These are phyloP conservation scores for Heliconius himera DNA, from an alignment of 1,140 invertebrate species.

Conservation along the genomic window DNA sequence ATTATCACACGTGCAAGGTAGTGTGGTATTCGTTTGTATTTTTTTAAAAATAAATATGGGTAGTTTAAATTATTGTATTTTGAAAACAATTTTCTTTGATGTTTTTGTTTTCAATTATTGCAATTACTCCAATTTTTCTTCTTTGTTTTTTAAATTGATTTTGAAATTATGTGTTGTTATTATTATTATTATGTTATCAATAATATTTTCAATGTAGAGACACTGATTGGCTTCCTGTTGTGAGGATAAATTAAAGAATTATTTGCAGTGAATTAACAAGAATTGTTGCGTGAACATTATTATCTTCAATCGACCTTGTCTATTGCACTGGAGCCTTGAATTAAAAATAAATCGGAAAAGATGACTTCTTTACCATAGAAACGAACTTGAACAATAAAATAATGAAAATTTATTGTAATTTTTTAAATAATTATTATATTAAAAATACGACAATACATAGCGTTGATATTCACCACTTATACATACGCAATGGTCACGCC, in stretches of 20 bases:
- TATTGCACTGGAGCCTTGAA: conserved; percentile 52
- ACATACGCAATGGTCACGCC: too few relatives aligned
- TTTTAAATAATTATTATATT: not conserved
- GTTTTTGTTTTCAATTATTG: not conserved
- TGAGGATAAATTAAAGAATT: conserved; percentile 21
- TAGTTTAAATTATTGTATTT: not conserved
- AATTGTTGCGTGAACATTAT: conserved; percentile 48
- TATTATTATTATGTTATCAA: not conserved
- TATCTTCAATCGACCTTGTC: conserved; percentile 46
- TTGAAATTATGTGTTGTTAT: not conserved
- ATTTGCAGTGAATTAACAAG: conserved; percentile 28
- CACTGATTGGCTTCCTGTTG: not conserved
- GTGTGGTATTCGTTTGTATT: not conserved
- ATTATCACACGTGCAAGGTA: conserved; percentile 10
- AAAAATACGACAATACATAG: not conserved
- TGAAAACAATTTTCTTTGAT: not conserved
- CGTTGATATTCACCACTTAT: too few relatives aligned
- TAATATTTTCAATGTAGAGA: not conserved
- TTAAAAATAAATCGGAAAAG: conserved; percentile 51
- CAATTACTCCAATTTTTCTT: not conserved
- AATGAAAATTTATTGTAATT: not conserved
- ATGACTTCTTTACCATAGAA: conserved; percentile 35
- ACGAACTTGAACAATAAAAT: conserved; percentile 25
- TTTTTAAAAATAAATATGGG: conserved; percentile 16
- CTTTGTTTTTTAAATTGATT: not conserved